Base-by-base conservation (phyloP, 2,888 invertebrate genomes). In the Marronus borbonicus region DNA sequence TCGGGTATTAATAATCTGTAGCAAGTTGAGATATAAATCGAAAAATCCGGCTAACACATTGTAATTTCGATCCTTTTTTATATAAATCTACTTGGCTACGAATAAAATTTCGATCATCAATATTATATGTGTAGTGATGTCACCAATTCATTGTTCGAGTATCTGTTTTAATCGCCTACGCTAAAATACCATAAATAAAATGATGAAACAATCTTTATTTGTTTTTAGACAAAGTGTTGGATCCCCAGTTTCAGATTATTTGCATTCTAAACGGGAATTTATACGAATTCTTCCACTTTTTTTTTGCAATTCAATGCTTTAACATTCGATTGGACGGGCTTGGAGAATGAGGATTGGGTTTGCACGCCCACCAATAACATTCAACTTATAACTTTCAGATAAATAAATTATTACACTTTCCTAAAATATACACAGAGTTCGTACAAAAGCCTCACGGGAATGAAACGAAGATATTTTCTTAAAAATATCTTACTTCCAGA, bases 51-150 rank as follows among this genome's bases (percentile, higher is more conserved):
- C 39, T 65, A 31, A 8, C 5, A n/a, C 20, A 10, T 17, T 65
- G 10, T 39, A 36, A 65, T 65, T 31, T 31, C 39, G 5, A 17
- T 17, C 65, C 12, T 20, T 68, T 68, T 20, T 50, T 50, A 28
- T 20, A 68, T 52, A 68, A 68, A 68, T 68, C 68, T 50, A 28
- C 24, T 24, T 68, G 68, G 28, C 68, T 8, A 7, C 24, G 20
- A 12, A 20, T 50, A 14, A 50, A 50, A 28, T 68, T 68, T 68
- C 17, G 28, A 44, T 49, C 20, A 68, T 68, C 28, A 49, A 50
- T 68, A 68, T 49, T 17, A 28, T 55, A 20, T 55, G 20, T 55
- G n/a, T 8, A 20, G 20, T 62, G 20, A 68, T 68, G 50, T 68
- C 68, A 50, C 39, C 50, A 14, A 50, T 49, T 52, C 49, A 68